These are phyloP conservation scores for Pachydiplax longipennis DNA, from an alignment of 2,888 invertebrate species.

Conservation along the genomic window DNA sequence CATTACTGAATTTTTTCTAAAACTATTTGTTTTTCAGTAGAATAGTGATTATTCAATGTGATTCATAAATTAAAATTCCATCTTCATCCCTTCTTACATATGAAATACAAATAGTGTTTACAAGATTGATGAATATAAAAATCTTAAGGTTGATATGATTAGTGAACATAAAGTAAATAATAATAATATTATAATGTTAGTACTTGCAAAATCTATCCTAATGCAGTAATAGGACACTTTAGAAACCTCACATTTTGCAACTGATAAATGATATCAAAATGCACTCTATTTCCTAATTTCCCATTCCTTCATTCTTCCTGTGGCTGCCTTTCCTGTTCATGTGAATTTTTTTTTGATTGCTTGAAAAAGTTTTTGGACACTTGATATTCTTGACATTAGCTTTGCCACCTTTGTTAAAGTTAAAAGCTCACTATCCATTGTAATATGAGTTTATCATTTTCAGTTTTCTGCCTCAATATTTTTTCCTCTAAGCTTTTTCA, in stretches of 20 bases:
- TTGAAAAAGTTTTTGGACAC: not conserved
- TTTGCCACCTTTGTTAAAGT: not conserved
- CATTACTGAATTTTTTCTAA: no score
- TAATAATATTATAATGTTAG: not conserved
- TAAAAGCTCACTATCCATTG: not conserved
- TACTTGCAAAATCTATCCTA: not conserved
- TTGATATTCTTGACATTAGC: not conserved
- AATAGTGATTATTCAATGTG: no score
- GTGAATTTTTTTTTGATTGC: not conserved
- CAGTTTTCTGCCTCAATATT: conserved; percentile 1
- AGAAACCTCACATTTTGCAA: conserved; percentile 8
- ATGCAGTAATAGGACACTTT: not conserved
- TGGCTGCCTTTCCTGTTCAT: conserved; percentile 34
- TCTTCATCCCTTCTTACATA: not conserved
- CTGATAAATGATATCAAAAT: not conserved
- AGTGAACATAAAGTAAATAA: no score
- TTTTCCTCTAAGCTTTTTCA: conserved; percentile 12
- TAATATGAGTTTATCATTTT: not conserved
- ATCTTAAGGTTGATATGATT: not conserved
- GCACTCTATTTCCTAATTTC: not conserved
- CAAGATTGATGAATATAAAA: no score
- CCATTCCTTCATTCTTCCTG: conserved; percentile 16
- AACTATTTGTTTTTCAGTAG: no score
- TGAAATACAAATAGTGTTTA: not conserved
- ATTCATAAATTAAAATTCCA: no score